A percentile compares a stretch with the other conserved stretches of the same genome.
Conservation (phyloP, 1,140 invertebrate genomes). For the Drosophila kanapiae region DNA sequence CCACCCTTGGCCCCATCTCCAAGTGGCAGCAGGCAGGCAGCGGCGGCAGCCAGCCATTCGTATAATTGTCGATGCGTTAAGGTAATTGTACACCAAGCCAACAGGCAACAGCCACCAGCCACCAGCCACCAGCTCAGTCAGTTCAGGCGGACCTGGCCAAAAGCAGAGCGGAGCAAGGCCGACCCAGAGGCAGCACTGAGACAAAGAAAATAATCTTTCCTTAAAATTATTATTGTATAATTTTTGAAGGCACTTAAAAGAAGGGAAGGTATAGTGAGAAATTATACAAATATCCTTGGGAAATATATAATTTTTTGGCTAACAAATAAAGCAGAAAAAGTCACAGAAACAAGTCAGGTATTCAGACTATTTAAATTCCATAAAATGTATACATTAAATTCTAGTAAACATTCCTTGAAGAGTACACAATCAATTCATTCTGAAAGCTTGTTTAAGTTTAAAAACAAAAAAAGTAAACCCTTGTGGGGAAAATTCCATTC, state of each 20-base stretch:
- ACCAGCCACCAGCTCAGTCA: constrained; percentile 29
- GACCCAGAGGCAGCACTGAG: constrained; percentile 10
- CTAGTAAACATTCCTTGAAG: too few relatives aligned
- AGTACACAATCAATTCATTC: too few relatives aligned
- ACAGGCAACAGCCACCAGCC: constrained; percentile 21
- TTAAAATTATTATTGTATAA: background rate
- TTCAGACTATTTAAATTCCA: too few relatives aligned
- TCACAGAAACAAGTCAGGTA: too few relatives aligned
- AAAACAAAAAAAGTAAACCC: too few relatives aligned
- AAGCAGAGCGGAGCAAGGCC: constrained; percentile 66
- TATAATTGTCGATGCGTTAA: constrained; percentile 85
- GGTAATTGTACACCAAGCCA: constrained; percentile 83
- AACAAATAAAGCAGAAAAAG: too few relatives aligned
- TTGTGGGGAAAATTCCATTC: too few relatives aligned
- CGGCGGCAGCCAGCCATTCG: constrained; percentile 75
- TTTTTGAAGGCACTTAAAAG: background rate
- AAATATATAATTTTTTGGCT: too few relatives aligned
- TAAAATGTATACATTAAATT: too few relatives aligned
- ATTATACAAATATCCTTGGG: too few relatives aligned
- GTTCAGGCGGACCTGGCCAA: constrained; percentile 42
- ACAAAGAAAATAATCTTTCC: background rate
- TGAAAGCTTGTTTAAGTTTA: too few relatives aligned
- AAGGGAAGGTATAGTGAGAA: too few relatives aligned
- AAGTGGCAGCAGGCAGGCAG: constrained; percentile 8
- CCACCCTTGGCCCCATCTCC: constrained; percentile 22